These are phyloP conservation scores for Heterodera filipjevi DNA, from an alignment of 2,888 invertebrate species.

Conservation along the genomic window DNA sequence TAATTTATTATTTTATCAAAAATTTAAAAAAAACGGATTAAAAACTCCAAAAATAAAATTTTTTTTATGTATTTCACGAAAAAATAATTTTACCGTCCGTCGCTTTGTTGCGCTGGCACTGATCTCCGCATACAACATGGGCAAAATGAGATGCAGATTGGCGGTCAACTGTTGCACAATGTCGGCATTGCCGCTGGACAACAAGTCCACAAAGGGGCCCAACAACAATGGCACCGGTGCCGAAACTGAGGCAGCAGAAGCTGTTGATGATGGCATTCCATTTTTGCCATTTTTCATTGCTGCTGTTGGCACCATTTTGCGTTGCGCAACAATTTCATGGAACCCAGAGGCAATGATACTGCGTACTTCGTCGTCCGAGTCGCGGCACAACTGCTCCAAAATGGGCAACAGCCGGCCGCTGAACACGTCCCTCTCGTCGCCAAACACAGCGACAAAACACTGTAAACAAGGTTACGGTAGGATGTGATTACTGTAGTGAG, in stretches of 20 bases:
- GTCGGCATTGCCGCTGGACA: constrained; percentile 58
- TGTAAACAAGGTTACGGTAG: too few species aligned
- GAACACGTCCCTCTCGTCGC: constrained; percentile 55
- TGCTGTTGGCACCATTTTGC: not conserved
- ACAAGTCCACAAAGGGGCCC: constrained; percentile 49
- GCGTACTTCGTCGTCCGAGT: constrained; percentile 61
- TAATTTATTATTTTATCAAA: too few species aligned
- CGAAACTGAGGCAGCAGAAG: not conserved
- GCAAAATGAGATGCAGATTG: constrained; percentile 51
- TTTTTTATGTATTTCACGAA: too few species aligned
- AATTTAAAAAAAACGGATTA: too few species aligned
- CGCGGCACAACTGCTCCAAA: constrained; percentile 56
- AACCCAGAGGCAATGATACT: constrained; percentile 57
- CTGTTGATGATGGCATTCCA: not conserved
- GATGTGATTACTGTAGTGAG: too few species aligned
- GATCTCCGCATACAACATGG: constrained; percentile 49
- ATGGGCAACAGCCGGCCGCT: constrained; percentile 71
- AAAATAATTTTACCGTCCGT: constrained; percentile 30
- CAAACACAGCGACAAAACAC: constrained; percentile 50
- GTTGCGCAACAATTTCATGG: constrained; percentile 51
- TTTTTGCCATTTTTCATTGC: not conserved
- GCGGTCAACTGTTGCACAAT: constrained; percentile 53
- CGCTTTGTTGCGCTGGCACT: constrained; percentile 34
- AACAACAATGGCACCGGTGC: constrained; percentile 1
- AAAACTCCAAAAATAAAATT: too few species aligned